Conservation (phyloP, 2,113 vertebrate genomes). For the Periophthalmus modestus region DNA sequence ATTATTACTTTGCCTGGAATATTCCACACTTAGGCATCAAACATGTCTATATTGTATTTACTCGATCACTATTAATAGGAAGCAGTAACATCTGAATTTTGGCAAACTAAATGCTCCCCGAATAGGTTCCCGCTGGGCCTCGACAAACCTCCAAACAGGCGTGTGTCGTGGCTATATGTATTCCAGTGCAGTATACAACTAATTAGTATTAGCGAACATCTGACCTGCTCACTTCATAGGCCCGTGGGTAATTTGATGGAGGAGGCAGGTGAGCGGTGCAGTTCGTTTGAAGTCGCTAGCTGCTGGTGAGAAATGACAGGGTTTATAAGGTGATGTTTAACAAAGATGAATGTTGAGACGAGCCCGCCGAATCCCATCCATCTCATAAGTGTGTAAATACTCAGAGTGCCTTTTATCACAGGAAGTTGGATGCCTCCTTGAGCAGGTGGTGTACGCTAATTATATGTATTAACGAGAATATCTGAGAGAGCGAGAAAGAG, state of each 20-base stretch:
- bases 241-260: conserved; percentile 22
- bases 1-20: too few relatives aligned
- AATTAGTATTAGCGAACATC: conserved; percentile 38
- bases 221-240: conserved; percentile 39
- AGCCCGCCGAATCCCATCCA: conserved; percentile 3
- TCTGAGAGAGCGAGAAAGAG: neutral
- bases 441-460: neutral
- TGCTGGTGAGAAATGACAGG: neutral
- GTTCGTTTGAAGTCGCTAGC: conserved; percentile 10
- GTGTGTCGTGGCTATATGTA: neutral
- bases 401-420: neutral
- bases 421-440: neutral
- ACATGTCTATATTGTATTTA: too few relatives aligned
- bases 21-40: too few relatives aligned
- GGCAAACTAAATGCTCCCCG: neutral
- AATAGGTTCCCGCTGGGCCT: too few relatives aligned
- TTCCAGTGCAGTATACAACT: conserved; percentile 10
- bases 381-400: neutral
- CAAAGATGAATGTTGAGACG: neutral
- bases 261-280: neutral
- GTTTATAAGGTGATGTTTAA: conserved; percentile 12
- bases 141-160: too few relatives aligned
- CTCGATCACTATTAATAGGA: too few relatives aligned
- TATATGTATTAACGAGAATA: neutral
- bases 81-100: too few relatives aligned